Evolutionary conservation across 1,140 invertebrate genomes (phyloP), one percentile per base, ranked within the genome.

Genomic region (Dermatophagoides farinae): DNA sequence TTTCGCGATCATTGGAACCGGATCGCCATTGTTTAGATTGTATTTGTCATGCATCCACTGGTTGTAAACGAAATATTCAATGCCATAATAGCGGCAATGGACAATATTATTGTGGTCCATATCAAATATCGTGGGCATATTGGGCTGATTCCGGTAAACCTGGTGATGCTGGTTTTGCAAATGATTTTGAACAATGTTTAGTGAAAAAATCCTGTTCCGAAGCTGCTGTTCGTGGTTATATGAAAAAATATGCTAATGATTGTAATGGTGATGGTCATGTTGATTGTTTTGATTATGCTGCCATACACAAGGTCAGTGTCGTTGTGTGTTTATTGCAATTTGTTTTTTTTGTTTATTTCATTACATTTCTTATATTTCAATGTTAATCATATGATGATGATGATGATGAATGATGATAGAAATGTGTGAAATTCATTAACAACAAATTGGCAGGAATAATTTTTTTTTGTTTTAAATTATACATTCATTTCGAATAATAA

Each of bases 161-260:
- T 4, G 83, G 65, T n/a, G 57, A 64, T 53, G 46, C 47, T 53
- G 58, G 62, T n/a, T 41, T 61, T 44, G 40, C 62, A 11, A 52
- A 64, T 82, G 85, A 82, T 6, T 87, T 81, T 69, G 67, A 77
- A 44, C 79, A 77, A 64, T 89, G 86, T 69, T 78, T 81, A 5
- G 81, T 77, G n/a, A 82, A 88, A 66, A 77, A 81, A 2, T 77
- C 74, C 58, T 90, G 86, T 66, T 81, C 85, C 6, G 83, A 83
- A 18, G 68, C 75, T 51, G 71, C 82, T 4, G 80, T 88, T 41
- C 78, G 82, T 70, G 79, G 78, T 25, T 90, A 88, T 70, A 87
- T 88, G 85, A 37, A 70, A n/a, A 85, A 79, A 74, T 88, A 80
- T 68, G 77, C 75, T 65, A 76, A 86, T 80, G 86, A 89, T 72